Evolutionary conservation across 1,140 invertebrate genomes (phyloP).

Genomic region (Lepeophtheirus salmonis): DNA sequence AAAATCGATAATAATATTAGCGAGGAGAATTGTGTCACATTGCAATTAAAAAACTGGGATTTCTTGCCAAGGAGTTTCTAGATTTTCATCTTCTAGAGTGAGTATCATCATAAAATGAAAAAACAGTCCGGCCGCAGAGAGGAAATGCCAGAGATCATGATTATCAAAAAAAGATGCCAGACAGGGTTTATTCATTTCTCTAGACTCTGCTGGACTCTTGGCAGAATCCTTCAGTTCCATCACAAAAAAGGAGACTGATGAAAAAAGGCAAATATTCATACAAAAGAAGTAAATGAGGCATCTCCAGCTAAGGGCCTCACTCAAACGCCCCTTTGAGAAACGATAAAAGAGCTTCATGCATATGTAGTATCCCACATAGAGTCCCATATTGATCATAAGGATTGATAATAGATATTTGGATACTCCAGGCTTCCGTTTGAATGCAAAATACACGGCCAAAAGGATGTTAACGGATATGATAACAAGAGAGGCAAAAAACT

Average conservation of each 20-base stretch:
- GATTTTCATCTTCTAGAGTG: slow-evolving; percentile 15
- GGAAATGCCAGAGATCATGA: slow-evolving; percentile 76
- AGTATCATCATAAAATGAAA: slow-evolving; percentile 50
- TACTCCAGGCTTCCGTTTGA: neutral
- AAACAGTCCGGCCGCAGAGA: slow-evolving; percentile 65
- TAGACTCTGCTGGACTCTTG: slow-evolving; percentile 53
- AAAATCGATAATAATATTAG: no score
- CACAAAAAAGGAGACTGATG: slow-evolving; percentile 18
- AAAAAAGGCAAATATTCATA: neutral
- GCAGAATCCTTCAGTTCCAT: neutral
- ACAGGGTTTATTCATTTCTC: slow-evolving; percentile 52
- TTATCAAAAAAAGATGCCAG: slow-evolving; percentile 60
- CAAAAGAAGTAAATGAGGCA: neutral
- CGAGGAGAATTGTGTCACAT: no score
- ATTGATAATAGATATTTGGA: slow-evolving; percentile 55
- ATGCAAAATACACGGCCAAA: slow-evolving; percentile 37
- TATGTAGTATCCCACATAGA: slow-evolving; percentile 66
- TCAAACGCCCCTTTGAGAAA: slow-evolving; percentile 10
- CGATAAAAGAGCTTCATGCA: slow-evolving; percentile 49
- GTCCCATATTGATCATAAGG: slow-evolving; percentile 58
- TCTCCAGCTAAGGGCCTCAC: slow-evolving; percentile 5
- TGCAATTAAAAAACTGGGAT: slow-evolving; percentile 19
- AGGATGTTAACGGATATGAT: slow-evolving; percentile 55
- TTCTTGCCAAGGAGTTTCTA: slow-evolving; percentile 4
- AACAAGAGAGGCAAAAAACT: slow-evolving; percentile 23